These are phyloP conservation scores for Drosophila pegasa DNA, from an alignment of 2,888 invertebrate species.

Conservation along the genomic window DNA sequence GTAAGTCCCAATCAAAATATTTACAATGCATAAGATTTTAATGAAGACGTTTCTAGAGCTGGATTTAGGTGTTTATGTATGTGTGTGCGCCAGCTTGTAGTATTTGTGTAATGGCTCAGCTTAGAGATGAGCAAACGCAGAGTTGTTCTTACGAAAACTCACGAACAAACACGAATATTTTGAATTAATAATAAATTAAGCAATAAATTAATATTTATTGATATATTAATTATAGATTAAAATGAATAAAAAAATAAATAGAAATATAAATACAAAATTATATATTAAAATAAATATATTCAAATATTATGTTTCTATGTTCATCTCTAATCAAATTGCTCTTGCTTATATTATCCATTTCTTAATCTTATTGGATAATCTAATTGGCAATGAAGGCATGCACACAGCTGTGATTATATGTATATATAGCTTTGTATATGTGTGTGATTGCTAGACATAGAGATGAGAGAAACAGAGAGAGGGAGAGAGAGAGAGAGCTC, in stretches of 20 bases:
- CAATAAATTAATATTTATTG: no score
- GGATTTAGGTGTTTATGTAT: not conserved
- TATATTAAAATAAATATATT: not conserved
- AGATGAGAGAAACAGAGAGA: no score
- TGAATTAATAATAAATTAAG: no score
- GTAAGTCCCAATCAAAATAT: conserved; percentile 10
- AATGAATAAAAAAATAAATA: not conserved
- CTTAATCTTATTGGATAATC: not conserved
- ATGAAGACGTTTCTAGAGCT: not conserved
- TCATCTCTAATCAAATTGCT: not conserved
- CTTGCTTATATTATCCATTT: not conserved
- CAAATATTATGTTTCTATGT: not conserved
- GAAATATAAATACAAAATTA: not conserved
- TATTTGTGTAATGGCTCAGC: not conserved
- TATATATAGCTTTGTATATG: no score
- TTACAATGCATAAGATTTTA: not conserved
- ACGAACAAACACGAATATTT: not conserved
- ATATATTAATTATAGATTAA: not conserved
- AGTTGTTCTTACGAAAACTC: not conserved
- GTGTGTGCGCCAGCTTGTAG: not conserved
- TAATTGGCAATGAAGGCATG: not conserved
- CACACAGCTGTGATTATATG: not conserved
- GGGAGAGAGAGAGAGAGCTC: not conserved
- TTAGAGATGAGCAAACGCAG: not conserved
- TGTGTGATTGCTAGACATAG: not conserved